A percentile compares a stretch with the other conserved stretches of the same genome.
These are phyloP conservation scores for Murina feae DNA, from an alignment of 2,113 vertebrate genomes.

Conservation along the genomic window DNA sequence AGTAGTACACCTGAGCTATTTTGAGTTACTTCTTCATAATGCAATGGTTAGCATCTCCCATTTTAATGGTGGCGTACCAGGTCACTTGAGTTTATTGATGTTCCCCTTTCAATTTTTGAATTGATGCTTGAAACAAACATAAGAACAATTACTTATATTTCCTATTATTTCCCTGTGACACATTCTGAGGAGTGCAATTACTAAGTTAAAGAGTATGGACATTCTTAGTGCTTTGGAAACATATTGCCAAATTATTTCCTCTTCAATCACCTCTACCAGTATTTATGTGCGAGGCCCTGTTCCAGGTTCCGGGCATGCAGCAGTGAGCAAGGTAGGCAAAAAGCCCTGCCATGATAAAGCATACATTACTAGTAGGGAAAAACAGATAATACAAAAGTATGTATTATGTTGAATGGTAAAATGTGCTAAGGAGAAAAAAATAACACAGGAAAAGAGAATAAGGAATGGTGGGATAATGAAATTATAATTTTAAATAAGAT, in stretches of 20 bases:
- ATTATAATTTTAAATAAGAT: constrained; percentile 8
- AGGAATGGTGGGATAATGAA: background rate
- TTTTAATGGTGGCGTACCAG: background rate
- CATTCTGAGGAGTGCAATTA: background rate
- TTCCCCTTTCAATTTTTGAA: background rate
- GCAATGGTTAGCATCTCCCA: background rate
- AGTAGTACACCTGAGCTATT: background rate
- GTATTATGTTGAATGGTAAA: background rate
- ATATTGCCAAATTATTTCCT: background rate
- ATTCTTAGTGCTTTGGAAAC: background rate
- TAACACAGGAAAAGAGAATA: background rate
- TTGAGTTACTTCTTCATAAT: constrained; percentile 28
- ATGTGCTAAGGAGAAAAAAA: constrained; percentile 5
- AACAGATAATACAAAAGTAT: background rate
- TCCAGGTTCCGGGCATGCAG: background rate
- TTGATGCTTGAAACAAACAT: background rate
- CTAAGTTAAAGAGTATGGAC: background rate
- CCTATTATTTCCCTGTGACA: background rate
- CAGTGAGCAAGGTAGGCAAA: constrained; percentile 25
- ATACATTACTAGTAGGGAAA: background rate
- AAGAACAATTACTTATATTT: background rate
- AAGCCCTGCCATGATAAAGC: background rate
- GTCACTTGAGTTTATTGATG: background rate
- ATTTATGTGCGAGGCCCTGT: background rate
- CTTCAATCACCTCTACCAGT: background rate